Base-by-base conservation (phyloP, 2,888 invertebrate species). In the Poecilus cupreus region DNA sequence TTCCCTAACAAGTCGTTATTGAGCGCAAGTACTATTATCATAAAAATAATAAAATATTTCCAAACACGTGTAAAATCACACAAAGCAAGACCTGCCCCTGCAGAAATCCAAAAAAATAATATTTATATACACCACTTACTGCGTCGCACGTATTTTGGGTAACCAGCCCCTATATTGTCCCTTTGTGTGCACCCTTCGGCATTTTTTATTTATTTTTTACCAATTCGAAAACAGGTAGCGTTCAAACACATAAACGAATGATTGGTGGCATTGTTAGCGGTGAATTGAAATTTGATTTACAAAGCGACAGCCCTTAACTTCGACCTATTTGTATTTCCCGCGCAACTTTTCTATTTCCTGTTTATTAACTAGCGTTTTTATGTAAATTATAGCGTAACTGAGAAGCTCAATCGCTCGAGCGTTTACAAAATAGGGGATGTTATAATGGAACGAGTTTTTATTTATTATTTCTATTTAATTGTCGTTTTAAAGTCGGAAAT, bases 191-290 rank as follows among this genome's bases (percentile, higher is more conserved):
- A 49, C 72, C 72, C 80, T 72, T 72, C 75, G 75, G 13, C 54
- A 10, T 24, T 51, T 78, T 51, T 54, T 80, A 80, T 80, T 80
- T 80, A 80, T 72, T 80, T 80, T 80, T 80, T 80, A 80, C 57
- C 51, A 72, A 80, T 80, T 80, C 43, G 26, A 18, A 80, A 80
- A 80, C 80, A 80, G 80, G 80, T 80, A 80, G 39, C 24, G 57
- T 26, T 32, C 37, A 57, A 32, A 49, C 13, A 49, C 26, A 49
- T 74, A 24, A 39, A 39, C 43, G 74, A 32, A 39, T 77, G 54
- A 80, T 80, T 80, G 72, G 51, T 72, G 72, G 39, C 22, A 70
- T 80, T 77, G 51, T 75, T 26, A 3, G 49, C n/a, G 24, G 32
- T 70, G 79, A 79, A 79, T 79, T 68, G 51, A 46, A 37, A 24